Percentiles rank a stretch among this genome's conserved stretches.
Conservation (phyloP, 1,140 invertebrate genomes). For the Phthorimaea operculella region DNA sequence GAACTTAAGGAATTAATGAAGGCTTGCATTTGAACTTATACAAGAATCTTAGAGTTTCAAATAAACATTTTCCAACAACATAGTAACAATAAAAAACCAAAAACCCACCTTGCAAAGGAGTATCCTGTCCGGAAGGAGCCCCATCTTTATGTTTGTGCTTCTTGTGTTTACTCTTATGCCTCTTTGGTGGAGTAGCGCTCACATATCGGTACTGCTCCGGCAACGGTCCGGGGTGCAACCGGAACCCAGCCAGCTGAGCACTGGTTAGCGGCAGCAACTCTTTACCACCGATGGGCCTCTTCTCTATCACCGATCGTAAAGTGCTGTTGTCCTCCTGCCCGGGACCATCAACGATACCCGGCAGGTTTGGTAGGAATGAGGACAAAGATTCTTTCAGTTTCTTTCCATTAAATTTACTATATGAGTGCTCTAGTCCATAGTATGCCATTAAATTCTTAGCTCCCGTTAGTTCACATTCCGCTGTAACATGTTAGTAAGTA, state of each 20-base stretch:
- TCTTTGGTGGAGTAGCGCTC: constrained; percentile 90
- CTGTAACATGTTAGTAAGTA: constrained; percentile 64
- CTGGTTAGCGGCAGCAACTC: constrained; percentile 90
- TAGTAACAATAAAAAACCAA: background rate
- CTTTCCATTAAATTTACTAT: constrained; percentile 98
- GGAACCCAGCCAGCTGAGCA: constrained; percentile 92
- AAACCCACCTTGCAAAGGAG: constrained; percentile 58
- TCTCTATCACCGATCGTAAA: constrained; percentile 94
- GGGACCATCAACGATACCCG: constrained; percentile 93
- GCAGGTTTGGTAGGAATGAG: constrained; percentile 93
- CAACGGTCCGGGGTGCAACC: constrained; percentile 94
- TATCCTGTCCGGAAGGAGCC: constrained; percentile 77
- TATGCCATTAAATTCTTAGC: constrained; percentile 96
- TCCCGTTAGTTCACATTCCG: constrained; percentile 92
- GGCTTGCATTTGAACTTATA: too few relatives aligned
- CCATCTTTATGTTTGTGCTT: constrained; percentile 93
- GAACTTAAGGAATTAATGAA: too few relatives aligned
- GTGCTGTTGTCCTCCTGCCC: constrained; percentile 86
- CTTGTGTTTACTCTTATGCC: constrained; percentile 95
- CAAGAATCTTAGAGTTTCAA: too few relatives aligned
- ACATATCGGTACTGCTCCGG: constrained; percentile 96
- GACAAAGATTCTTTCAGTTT: constrained; percentile 95
- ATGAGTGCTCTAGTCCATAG: constrained; percentile 96
- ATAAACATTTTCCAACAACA: too few relatives aligned
- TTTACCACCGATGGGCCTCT: constrained; percentile 96